Percentiles rank a stretch among this genome's conserved stretches.
Evolutionary conservation across 2,113 vertebrate genomes (phyloP).

Genomic region (Cygnus atratus): DNA sequence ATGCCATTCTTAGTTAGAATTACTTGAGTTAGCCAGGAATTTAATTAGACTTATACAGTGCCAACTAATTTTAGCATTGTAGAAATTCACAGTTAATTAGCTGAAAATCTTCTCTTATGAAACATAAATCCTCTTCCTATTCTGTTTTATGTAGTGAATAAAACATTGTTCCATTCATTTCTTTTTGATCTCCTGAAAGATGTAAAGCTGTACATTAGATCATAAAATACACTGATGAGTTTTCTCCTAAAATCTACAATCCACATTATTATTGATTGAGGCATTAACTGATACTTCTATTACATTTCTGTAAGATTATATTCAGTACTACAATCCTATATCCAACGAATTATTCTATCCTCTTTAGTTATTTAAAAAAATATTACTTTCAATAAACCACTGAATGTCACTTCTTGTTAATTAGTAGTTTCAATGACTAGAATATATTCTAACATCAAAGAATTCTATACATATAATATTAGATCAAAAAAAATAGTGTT

Average conservation of each 20-base stretch:
- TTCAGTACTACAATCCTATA: background rate
- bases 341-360: background rate
- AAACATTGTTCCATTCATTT: background rate
- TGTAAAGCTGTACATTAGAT: background rate
- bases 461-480: background rate
- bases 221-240: background rate
- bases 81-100: conserved; percentile 34
- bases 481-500: background rate
- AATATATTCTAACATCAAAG: background rate
- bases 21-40: background rate
- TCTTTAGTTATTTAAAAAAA: conserved; percentile 30
- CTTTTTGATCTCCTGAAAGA: background rate
- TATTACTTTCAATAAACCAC: background rate
- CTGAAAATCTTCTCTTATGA: conserved; percentile 4
- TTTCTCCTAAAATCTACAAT: background rate
- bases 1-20: background rate
- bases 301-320: background rate
- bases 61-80: conserved; percentile 11
- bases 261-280: background rate
- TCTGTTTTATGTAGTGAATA: conserved; percentile 1
- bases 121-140: background rate
- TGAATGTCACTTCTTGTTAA: background rate
- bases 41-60: background rate
- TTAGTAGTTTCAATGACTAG: background rate
- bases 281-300: background rate